Evolutionary conservation across 2,113 vertebrate genomes (phyloP).

Genomic region (Garra rufa): DNA sequence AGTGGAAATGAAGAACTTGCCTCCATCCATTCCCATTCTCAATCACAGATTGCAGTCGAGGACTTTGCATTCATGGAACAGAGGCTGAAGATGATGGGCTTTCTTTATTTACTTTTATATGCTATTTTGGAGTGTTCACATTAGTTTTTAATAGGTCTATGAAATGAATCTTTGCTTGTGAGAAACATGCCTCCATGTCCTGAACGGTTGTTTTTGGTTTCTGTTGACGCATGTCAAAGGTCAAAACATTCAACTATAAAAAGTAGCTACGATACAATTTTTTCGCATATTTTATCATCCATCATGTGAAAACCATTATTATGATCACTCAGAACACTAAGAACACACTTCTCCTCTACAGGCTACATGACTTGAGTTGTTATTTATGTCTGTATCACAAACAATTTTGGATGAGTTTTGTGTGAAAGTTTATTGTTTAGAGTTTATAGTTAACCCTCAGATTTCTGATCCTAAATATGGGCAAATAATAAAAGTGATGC

Average conservation of each 20-base stretch:
- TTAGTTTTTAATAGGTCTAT: too few species aligned
- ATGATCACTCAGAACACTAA: not conserved
- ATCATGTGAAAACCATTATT: too few species aligned
- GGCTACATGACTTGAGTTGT: not conserved
- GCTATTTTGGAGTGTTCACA: not conserved
- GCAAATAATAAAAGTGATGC: not conserved
- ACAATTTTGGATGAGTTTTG: not conserved
- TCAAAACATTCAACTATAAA: too few species aligned
- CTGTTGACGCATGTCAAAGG: too few species aligned
- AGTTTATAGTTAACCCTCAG: not conserved
- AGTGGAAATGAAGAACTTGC: slow-evolving; percentile 9
- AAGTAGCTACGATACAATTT: too few species aligned
- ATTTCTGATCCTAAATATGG: not conserved
- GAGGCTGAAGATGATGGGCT: not conserved
- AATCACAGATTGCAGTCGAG: not conserved
- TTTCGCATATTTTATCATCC: too few species aligned
- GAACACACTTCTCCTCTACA: not conserved
- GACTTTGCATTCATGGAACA: not conserved
- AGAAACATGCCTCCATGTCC: too few species aligned
- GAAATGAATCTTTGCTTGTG: too few species aligned
- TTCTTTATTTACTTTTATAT: not conserved
- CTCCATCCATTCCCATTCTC: slow-evolving; percentile 8
- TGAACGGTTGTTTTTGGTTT: too few species aligned
- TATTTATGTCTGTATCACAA: not conserved
- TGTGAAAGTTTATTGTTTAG: not conserved